Base-by-base conservation (phyloP, 1,140 invertebrate species). In the Pantala flavescens region DNA sequence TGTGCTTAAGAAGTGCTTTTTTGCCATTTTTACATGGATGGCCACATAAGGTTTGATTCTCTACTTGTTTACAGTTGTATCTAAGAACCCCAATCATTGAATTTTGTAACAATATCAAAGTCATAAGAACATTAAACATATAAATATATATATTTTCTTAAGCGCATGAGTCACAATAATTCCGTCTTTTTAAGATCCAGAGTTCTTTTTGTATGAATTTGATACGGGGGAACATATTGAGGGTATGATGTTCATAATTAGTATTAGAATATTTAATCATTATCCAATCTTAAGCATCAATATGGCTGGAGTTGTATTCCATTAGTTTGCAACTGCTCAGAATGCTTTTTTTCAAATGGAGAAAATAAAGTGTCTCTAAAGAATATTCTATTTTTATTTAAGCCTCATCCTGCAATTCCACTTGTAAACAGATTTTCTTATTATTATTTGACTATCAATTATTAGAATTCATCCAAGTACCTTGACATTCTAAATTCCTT, bases 131-230 rank as follows among this genome's bases (percentile, higher is more conserved):
- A 21, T 63, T 63, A 63, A 63, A 63, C 49, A 63, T 19, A 63
- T 63, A 63, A 19, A 63, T 63, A 63, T 63, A 63, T 63, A 63
- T 63, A 63, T 63, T 63, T 63, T 63, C 49, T 63, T 63, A 63
- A 63, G 49, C 49, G 14, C 49, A 63, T 63, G 49, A 63, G 49
- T 63, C 49, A 63, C 49, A 63, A 63, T 21, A 19, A 63, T 63
- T 63, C 49, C 49, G 49, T 63, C 49, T 63, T 63, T 63, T 63
- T 63, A 12, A 63, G 49, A 63, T 19, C 49, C 14, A 19, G 49
- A 16, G n/a, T 63, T 63, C 49, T 63, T 63, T 63, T 63, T 63
- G 49, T 63, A 63, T 63, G 49, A 63, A 63, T 63, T 63, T 63
- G 49, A 63, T 63, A 63, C 49, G 14, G 49, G 43, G 49, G n/a